Evolutionary conservation across 2,797 vertebrate species (phyloP).

Genomic region (Pantherophis vulpinus): DNA sequence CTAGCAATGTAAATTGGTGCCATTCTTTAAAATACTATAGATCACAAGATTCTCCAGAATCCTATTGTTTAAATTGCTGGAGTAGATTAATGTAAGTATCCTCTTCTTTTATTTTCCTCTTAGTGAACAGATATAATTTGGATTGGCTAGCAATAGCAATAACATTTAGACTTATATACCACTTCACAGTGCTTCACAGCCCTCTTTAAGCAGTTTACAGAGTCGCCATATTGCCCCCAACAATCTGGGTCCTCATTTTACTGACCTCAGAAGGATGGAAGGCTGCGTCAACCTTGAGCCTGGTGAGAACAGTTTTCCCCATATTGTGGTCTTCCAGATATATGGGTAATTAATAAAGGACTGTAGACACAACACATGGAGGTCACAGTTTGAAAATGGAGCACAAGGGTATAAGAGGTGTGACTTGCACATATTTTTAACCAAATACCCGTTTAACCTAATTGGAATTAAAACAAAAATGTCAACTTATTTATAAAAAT

Average conservation of each 20-base stretch:
- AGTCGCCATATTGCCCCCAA: too few species aligned
- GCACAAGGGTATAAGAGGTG: too few species aligned
- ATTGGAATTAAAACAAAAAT: neutral
- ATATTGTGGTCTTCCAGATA: neutral
- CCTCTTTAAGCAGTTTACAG: too few species aligned
- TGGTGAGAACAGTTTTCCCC: neutral
- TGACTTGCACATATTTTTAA: neutral
- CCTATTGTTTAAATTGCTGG: neutral
- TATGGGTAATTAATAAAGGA: neutral
- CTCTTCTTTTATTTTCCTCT: neutral
- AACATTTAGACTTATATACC: too few species aligned
- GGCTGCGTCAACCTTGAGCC: too few species aligned
- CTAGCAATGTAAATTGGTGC: neutral
- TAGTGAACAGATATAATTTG: neutral
- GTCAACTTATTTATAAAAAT: constrained; percentile 8
- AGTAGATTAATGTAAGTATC: neutral
- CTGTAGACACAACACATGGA: neutral
- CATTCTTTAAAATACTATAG: neutral
- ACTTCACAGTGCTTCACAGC: too few species aligned
- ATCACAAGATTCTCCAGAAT: neutral
- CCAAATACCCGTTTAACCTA: constrained; percentile 1
- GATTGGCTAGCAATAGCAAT: neutral
- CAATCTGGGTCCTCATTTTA: too few species aligned
- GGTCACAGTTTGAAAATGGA: neutral
- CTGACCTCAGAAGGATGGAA: too few species aligned